phyloP scores from a whole-genome alignment of 1,140 invertebrate genomes.

The Apis florea region DNA sequence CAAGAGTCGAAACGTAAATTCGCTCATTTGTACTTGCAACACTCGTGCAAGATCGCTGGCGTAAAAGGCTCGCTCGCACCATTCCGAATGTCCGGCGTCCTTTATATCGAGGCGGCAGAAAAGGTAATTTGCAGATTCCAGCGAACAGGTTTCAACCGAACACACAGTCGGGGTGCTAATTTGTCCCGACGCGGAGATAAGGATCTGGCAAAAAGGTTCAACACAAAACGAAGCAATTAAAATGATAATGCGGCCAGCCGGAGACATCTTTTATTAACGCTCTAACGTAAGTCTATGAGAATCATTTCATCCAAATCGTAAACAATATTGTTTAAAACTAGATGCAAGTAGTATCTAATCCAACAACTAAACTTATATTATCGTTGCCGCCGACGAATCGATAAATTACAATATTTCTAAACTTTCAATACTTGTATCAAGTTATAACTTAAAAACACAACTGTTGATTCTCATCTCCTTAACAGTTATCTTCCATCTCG shows the following conservation, averaged over 20 bases:
- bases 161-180: constrained; percentile 48
- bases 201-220: constrained; percentile 45
- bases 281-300: constrained; percentile 1
- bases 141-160: constrained; percentile 42
- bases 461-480: neutral
- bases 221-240: constrained; percentile 50
- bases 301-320: neutral
- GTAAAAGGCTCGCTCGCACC: constrained; percentile 24
- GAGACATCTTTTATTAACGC: constrained; percentile 15
- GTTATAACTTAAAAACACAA: neutral
- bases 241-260: constrained; percentile 33
- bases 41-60: constrained; percentile 16
- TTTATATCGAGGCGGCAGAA: constrained; percentile 43
- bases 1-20: constrained; percentile 5
- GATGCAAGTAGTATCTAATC: neutral
- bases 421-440: too few species aligned
- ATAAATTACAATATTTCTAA: neutral
- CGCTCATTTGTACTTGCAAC: constrained; percentile 28
- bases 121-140: constrained; percentile 51
- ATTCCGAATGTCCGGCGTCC: constrained; percentile 27
- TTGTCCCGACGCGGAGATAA: constrained; percentile 43
- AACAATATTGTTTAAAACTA: neutral
- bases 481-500: neutral
- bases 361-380: neutral
- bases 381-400: neutral